Percentiles rank a stretch among this genome's conserved stretches.
phyloP scores from a whole-genome alignment of 2,888 invertebrate species.

The Byasa hedistus region DNA sequence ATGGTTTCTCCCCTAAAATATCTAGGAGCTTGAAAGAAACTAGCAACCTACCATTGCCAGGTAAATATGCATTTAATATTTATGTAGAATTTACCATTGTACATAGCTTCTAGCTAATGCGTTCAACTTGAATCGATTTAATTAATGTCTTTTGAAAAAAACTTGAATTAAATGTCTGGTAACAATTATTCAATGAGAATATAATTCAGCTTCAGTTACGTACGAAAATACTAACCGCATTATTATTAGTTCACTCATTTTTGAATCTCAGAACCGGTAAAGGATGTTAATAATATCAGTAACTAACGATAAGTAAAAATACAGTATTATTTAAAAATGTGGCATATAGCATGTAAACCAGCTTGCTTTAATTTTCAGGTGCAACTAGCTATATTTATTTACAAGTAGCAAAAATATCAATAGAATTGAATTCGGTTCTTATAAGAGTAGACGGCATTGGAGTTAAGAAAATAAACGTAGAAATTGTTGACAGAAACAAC shows the following conservation, averaged over 20 bases:
- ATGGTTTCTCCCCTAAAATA: constrained; percentile 54
- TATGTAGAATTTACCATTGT: not conserved
- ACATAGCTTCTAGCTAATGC: no score
- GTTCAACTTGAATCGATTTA: no score
- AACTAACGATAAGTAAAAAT: no score
- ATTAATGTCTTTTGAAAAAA: no score
- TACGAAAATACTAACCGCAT: no score
- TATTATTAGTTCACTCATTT: no score
- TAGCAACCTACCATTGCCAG: constrained; percentile 54
- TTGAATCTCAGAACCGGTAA: no score
- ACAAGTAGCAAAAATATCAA: constrained; percentile 30
- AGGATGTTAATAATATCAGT: no score
- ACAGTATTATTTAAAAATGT: no score
- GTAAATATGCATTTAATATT: constrained; percentile 38
- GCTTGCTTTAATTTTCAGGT: constrained; percentile 37
- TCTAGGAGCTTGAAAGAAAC: constrained; percentile 59
- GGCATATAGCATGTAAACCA: not conserved
- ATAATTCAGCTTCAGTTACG: no score
- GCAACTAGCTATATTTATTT: constrained; percentile 45
- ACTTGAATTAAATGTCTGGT: no score
- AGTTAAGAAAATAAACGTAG: constrained; percentile 37
- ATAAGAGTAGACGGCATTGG: constrained; percentile 41
- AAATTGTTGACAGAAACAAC: constrained; percentile 34
- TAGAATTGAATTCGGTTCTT: constrained; percentile 42
- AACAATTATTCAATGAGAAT: no score